phyloP scores from a whole-genome alignment of 2,113 vertebrate species.

The Silurus asotus region DNA sequence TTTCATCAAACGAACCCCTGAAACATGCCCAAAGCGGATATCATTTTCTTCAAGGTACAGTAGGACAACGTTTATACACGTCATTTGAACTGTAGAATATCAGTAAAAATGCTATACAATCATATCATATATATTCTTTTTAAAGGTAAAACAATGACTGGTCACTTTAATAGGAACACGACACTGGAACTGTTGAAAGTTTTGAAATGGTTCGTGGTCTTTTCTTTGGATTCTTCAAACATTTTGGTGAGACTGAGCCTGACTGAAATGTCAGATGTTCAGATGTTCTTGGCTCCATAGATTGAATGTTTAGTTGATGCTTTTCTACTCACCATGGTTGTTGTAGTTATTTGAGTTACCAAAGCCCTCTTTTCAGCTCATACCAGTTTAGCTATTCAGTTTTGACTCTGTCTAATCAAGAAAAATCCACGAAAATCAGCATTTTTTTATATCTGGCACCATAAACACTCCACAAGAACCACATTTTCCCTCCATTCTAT shows the following conservation, averaged over 20 bases:
- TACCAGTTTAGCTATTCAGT: not conserved
- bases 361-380: not conserved
- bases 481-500: not conserved
- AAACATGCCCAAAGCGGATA: not conserved
- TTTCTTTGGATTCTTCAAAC: not conserved
- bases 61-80: not conserved
- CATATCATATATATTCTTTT: not conserved
- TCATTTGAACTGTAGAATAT: no score
- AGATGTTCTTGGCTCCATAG: not conserved
- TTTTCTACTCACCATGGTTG: not conserved
- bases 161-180: not conserved
- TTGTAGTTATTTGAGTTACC: not conserved
- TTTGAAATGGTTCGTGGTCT: not conserved
- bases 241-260: not conserved
- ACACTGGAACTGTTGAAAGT: not conserved
- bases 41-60: not conserved
- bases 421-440: not conserved
- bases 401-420: not conserved
- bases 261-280: not conserved
- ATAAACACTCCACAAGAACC: not conserved
- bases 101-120: not conserved
- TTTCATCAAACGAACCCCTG: conserved; percentile 65
- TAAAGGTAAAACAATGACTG: not conserved
- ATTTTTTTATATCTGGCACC: not conserved
- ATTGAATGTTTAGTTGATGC: not conserved